A percentile compares a stretch with the other conserved stretches of the same genome.
Evolutionary conservation across 2,888 invertebrate genomes (phyloP).

Genomic region (Camponotus fellah): DNA sequence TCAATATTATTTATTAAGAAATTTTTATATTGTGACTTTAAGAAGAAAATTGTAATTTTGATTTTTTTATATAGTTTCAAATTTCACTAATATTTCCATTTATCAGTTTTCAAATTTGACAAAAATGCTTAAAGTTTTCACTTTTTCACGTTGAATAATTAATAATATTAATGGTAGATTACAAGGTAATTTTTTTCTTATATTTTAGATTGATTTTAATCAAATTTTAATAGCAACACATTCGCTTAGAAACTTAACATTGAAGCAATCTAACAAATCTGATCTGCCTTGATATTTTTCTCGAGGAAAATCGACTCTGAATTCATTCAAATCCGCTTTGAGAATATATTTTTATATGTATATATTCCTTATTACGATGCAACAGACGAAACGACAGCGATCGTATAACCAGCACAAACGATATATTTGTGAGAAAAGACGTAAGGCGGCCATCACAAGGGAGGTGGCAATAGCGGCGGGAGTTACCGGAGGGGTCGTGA

Average conservation of each 20-base stretch:
- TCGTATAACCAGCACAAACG: constrained; percentile 9
- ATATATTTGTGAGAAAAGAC: constrained; percentile 26
- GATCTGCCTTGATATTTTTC: background rate
- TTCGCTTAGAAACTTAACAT: background rate
- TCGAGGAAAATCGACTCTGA: background rate
- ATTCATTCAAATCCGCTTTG: background rate
- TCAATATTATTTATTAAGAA: background rate
- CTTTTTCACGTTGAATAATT: background rate
- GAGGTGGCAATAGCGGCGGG: constrained; percentile 49
- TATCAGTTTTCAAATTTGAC: background rate
- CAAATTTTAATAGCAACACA: background rate
- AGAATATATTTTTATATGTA: background rate
- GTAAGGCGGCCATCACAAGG: constrained; percentile 48
- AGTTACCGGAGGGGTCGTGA: constrained; percentile 45
- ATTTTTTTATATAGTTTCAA: background rate
- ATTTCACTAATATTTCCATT: background rate
- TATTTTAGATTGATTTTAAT: background rate
- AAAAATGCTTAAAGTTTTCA: constrained; percentile 1
- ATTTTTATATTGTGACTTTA: background rate
- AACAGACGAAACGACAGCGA: constrained; percentile 3
- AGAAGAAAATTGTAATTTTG: background rate
- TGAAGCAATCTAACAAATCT: background rate
- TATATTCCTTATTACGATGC: constrained; percentile 3
- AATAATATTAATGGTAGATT: background rate
- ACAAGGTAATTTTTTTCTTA: background rate